Evolutionary conservation across 1,140 invertebrate genomes (phyloP).

Genomic region (Platorchestia sp.): DNA sequence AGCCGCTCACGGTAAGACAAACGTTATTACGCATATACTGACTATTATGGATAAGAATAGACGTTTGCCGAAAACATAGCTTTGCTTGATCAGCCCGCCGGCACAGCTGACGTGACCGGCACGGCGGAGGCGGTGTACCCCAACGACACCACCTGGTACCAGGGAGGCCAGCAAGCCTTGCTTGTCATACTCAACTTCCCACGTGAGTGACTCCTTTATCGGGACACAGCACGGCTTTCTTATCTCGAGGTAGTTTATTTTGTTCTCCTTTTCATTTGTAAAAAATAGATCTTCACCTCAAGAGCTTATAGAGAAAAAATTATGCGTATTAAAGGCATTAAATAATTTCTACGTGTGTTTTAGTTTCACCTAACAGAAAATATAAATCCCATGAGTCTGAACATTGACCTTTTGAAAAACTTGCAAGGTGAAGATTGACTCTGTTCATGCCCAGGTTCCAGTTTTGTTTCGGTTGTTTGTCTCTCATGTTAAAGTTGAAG

Average conservation of each 20-base stretch:
- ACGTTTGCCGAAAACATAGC: neutral
- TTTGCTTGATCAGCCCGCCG: neutral
- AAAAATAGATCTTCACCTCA: neutral
- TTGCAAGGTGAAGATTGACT: no score
- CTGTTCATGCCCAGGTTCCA: no score
- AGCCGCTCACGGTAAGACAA: neutral
- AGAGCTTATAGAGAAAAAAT: neutral
- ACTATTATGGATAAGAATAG: neutral
- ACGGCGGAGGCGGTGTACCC: neutral
- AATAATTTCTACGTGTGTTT: no score
- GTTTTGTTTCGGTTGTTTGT: no score
- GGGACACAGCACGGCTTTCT: neutral
- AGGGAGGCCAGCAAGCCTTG: slow-evolving; percentile 12
- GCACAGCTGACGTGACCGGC: neutral
- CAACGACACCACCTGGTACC: neutral
- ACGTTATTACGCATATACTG: neutral
- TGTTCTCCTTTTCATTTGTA: neutral
- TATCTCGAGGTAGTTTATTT: neutral
- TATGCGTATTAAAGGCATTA: neutral
- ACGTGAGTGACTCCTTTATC: neutral
- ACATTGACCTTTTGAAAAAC: no score
- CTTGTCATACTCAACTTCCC: slow-evolving; percentile 1
- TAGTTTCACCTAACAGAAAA: no score
- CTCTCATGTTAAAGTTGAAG: no score
- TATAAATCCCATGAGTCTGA: no score